Base-by-base conservation (phyloP, 2,888 invertebrate genomes). In the Patella caerulea region DNA sequence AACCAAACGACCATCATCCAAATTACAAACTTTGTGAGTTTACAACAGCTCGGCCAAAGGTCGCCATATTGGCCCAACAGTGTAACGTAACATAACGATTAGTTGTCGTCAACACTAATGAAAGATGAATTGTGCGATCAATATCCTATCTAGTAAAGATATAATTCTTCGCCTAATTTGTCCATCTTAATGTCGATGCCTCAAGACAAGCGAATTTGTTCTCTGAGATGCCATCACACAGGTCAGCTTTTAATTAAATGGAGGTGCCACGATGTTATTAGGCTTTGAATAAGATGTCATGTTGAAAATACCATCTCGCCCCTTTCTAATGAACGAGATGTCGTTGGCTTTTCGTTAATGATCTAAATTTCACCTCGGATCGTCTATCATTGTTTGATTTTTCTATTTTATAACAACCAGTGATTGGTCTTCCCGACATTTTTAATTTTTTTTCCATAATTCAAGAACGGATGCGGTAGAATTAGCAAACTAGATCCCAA, bases 91-190 rank as follows among this genome's bases (percentile, higher is more conserved):
- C 45, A 29, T 55, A 17, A 75, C 77, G 78, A 78, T 79, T 74
- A 81, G 76, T 74, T 72, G 72, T 74, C 77, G 81, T 81, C 81
- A 77, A 29, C 73, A 72, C 76, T 81, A 81, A 81, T 79, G 81
- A 81, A 79, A 81, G 81, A 81, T 77, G 81, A 79, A 76, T 80
- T 77, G 69, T 52, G 19, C 45, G 78, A 81, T 81, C 81, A 77
- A 82, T 81, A 59, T 52, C 59, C 34, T 70, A 72, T 78, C 77
- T 78, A 75, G 80, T 74, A 76, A 78, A 77, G 82, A 76, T 78
- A 80, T 79, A 80, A 81, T 80, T 80, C 78, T 78, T 76, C 56
- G 77, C 79, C 79, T 81, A 78, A 81, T 78, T 79, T 78, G 73
- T 71, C 65, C 70, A 71, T 72, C 77, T 77, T 74, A 73, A 78